phyloP scores from a whole-genome alignment of 92 coral and sea anemone species.

The Pocillopora grandis region DNA sequence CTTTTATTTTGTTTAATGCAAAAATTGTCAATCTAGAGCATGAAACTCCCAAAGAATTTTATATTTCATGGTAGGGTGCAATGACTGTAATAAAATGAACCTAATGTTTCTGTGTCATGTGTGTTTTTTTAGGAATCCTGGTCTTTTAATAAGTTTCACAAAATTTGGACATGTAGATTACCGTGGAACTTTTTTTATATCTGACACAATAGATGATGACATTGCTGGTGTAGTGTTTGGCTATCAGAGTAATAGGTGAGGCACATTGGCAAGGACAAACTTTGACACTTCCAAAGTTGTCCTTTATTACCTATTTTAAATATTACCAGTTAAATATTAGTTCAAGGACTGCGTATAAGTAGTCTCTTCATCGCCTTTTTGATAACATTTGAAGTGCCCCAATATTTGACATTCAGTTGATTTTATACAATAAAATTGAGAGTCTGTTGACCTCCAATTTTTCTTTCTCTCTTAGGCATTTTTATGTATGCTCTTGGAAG shows the following conservation, averaged over 20 bases:
- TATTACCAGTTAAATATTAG: no score
- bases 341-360: no score
- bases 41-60: neutral
- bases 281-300: neutral
- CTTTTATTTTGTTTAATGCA: no score
- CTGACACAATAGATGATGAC: conserved; percentile 36
- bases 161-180: conserved; percentile 44
- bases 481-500: conserved; percentile 62
- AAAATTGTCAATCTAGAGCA: no score
- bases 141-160: conserved; percentile 47
- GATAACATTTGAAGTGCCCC: no score
- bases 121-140: conserved; percentile 43
- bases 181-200: conserved; percentile 52
- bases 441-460: neutral
- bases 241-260: conserved; percentile 56
- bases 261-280: neutral
- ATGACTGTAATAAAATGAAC: neutral
- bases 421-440: neutral
- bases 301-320: neutral
- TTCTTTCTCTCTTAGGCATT: conserved; percentile 15
- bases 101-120: no score
- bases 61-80: neutral
- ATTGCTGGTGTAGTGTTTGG: conserved; percentile 62
- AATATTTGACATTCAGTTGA: no score
- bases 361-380: no score